Evolutionary conservation across 2,888 invertebrate genomes (phyloP).

Genomic region (Noctua janthina): DNA sequence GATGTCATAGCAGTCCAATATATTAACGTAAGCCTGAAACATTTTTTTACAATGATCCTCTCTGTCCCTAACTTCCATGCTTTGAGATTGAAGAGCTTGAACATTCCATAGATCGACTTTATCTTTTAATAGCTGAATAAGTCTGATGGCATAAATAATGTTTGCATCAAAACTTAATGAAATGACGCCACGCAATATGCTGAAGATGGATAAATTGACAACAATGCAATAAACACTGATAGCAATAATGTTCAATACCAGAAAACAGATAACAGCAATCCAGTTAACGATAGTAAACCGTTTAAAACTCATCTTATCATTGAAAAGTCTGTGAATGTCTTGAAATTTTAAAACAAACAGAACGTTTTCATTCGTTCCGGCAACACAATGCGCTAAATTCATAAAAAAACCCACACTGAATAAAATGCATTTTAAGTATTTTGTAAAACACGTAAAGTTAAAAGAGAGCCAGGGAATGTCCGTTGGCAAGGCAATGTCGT

Average conservation of each 20-base stretch:
- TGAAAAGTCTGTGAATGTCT: conserved; percentile 21
- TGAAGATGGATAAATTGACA: background rate
- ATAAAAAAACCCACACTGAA: background rate
- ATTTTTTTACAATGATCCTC: background rate
- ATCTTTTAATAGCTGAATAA: conserved; percentile 16
- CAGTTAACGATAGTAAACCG: conserved; percentile 1
- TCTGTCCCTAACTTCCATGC: accelerated
- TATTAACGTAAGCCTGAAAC: background rate
- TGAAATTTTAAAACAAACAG: conserved; percentile 2
- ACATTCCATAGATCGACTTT: conserved; percentile 7
- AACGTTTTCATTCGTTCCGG: background rate
- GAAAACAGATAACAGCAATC: background rate
- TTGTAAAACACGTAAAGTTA: background rate
- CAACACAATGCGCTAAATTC: background rate
- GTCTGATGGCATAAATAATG: background rate
- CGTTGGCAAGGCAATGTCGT: background rate
- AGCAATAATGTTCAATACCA: background rate
- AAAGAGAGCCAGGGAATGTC: background rate
- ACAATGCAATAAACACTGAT: background rate
- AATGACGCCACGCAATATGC: background rate
- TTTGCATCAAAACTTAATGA: background rate
- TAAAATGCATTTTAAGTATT: background rate
- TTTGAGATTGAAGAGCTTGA: background rate
- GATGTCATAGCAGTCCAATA: conserved; percentile 12
- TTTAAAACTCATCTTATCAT: background rate